Base-by-base conservation (phyloP, 2,113 vertebrate species). In the Tricholaema leucomelas region DNA sequence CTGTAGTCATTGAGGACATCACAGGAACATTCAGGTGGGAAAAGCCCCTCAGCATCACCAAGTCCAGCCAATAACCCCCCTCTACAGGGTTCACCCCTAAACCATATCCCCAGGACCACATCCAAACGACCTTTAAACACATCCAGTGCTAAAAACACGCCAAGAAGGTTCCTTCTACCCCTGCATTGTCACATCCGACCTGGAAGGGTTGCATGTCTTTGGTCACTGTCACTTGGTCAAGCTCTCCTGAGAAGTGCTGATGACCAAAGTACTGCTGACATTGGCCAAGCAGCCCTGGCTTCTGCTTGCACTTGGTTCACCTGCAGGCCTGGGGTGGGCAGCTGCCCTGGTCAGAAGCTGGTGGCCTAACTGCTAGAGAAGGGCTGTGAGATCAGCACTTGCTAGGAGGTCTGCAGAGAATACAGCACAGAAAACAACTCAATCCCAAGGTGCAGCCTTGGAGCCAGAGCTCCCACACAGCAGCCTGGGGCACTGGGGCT, bases 311-410 rank as follows among this genome's bases (percentile, higher is more conserved):
- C n/a, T 60, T 15, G 0, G 3, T 20, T 27, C 9, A 46, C 24
- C 48, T 4, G 24, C 16, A 21, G 56, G 24, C 44, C 27, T 8
- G 8, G 0, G 8, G 40, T 19, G 21, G 13, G 24, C 55, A 6
- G 30, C 48, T 35, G 30, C 27, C 31, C 5, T 4, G 1, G 24
- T 28, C 48, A 13, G 30, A 19, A 42, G 42, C 58, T 38, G 64
- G 8, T 19, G 46, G 15, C 30, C 0, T 36, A 4, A 8, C 77
- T 46, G 58, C 42, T 36, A 6, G 36, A 60, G 52, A 50, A 61
- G 24, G 65, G 25, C n/a, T 23, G 25, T 0, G 2, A 54, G 23
- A 30, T 70, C 18, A 4, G 61, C 0, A 10, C 4, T 16, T 5
- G 15, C 44, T 17, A 20, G 52, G 20, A 31, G 48, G 31, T 38